Conservation (phyloP, 2,113 vertebrate genomes). For the Rhinoptilus africanus region DNA sequence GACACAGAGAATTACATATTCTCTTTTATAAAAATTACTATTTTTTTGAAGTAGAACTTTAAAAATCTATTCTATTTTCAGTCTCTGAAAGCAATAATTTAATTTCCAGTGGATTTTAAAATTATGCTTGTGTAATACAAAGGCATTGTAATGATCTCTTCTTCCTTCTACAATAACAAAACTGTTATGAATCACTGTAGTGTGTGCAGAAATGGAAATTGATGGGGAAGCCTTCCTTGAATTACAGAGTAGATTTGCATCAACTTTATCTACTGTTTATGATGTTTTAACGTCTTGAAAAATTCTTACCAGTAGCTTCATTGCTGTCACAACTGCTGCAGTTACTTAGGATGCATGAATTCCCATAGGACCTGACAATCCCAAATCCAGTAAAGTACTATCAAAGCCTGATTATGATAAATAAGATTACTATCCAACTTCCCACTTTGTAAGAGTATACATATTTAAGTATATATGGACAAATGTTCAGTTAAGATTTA, state of each 20-base stretch:
- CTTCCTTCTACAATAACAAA: background rate
- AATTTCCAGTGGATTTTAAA: conserved; percentile 20
- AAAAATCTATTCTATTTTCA: conserved; percentile 28
- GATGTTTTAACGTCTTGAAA: background rate
- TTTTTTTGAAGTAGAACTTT: conserved; percentile 2
- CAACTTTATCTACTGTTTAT: background rate
- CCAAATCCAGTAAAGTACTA: background rate
- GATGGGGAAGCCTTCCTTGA: background rate
- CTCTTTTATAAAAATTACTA: conserved; percentile 13
- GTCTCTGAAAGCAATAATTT: background rate
- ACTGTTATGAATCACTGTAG: background rate
- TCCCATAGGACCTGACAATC: background rate
- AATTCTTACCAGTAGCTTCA: background rate
- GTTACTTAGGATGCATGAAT: background rate
- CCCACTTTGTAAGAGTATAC: background rate
- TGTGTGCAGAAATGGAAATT: background rate
- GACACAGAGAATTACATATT: background rate
- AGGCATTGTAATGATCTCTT: background rate
- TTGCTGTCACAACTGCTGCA: background rate
- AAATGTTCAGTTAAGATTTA: background rate
- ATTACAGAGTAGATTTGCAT: background rate
- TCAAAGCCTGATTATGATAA: background rate
- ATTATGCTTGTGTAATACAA: background rate
- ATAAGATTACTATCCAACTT: background rate
- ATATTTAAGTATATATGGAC: background rate